Base-by-base conservation (phyloP, 2,797 vertebrate genomes). In the Tapirus indicus region DNA sequence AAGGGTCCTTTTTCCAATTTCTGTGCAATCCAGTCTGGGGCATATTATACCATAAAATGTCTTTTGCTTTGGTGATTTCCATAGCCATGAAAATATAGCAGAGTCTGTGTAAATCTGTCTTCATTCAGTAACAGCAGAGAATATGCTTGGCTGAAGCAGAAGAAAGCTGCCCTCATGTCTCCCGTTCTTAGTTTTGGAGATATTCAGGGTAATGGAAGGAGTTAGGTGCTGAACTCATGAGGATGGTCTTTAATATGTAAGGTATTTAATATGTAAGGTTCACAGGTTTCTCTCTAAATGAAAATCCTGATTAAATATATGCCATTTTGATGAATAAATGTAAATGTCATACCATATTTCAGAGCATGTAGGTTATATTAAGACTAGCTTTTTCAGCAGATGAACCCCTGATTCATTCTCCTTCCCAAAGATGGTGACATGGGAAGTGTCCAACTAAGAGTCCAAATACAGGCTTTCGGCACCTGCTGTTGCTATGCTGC, bases 281-380 rank as follows among this genome's bases (percentile, higher is more conserved):
- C 54, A 79, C 38, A 86, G 38, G 44, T 56, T 94, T 94, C 49
- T 95, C 20, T 62, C 69, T 91, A 77, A 94, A 90, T 79, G 64
- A 92, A 97, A 94, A 88, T 56, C 32, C 23, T 56, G 47, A 47
- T 60, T 49, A 87, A 82, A 79, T 14, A 66, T 21, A 10, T 86
- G 32, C 21, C 17, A 32, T 66, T 88, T 89, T 83, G 69, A 69
- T 64, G 58, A 94, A 68, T 60, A 85, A 82, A 84, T 47, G 35
- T 79, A 91, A 87, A 88, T 56, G 56, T 27, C 52, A 16, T 68
- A 79, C 62, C 44, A 78, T 41, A 85, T 75, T 96, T 91, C 74
- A 79, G 94, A 91, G 68, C 74, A 91, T 44, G n/a, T 35, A 83
- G 41, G 66, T 27, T 85, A 41, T 74, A 68, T 79, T 54, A 82